phyloP scores from a whole-genome alignment of 2,113 vertebrate species.

The Tenrec ecaudatus region DNA sequence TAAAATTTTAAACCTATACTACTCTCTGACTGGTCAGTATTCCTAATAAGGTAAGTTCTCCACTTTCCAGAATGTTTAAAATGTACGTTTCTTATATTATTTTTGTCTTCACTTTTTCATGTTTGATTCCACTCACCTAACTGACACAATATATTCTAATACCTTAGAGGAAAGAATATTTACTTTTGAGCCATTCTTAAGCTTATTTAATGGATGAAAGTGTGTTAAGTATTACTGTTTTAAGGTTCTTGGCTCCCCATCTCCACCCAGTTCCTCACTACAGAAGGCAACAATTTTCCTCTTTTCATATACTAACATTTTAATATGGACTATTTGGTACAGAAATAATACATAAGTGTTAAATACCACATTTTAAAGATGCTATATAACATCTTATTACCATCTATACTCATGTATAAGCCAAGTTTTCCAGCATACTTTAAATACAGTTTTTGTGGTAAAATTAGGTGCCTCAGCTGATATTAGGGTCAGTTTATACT shows the following conservation, averaged over 20 bases:
- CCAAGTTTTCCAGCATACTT: neutral
- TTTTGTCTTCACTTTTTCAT: neutral
- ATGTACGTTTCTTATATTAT: neutral
- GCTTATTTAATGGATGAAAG: neutral
- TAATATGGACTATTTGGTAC: neutral
- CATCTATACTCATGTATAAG: neutral
- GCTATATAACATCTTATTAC: conserved; percentile 24
- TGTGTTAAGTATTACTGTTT: neutral
- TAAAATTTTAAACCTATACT: neutral
- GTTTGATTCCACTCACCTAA: conserved; percentile 36
- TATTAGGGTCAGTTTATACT: too few species aligned
- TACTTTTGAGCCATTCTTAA: conserved; percentile 28
- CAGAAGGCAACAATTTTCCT: conserved; percentile 1
- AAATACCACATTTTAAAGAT: conserved; percentile 3
- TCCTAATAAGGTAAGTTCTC: neutral
- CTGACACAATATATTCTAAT: neutral
- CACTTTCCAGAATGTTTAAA: conserved; percentile 37
- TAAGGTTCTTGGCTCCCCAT: conserved; percentile 3
- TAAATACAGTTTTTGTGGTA: too few species aligned
- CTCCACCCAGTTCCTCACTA: neutral
- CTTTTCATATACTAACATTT: conserved; percentile 42
- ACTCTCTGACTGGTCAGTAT: neutral
- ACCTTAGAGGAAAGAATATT: neutral
- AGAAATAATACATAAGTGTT: conserved; percentile 21
- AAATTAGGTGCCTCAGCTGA: too few species aligned